Conservation (phyloP, 1,140 invertebrate species). For the Bradysia coprophila region DNA sequence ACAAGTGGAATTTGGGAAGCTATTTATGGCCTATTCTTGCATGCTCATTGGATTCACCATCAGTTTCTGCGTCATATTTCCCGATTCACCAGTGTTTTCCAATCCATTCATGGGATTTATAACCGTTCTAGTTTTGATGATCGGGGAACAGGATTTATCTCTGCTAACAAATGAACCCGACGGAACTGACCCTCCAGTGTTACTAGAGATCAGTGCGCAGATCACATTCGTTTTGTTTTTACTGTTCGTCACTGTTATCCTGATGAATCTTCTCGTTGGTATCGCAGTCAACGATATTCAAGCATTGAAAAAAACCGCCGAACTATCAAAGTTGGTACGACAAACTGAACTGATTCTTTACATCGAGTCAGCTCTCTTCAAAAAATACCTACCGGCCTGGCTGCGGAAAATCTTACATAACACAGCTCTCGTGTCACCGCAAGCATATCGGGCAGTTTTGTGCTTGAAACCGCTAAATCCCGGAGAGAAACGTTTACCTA, state of each 20-base stretch:
- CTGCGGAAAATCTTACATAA: conserved; percentile 49
- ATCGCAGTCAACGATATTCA: conserved; percentile 67
- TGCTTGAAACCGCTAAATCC: conserved; percentile 68
- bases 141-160: conserved; percentile 59
- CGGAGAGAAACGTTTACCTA: conserved; percentile 53
- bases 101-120: conserved; percentile 61
- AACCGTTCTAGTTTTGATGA: conserved; percentile 78
- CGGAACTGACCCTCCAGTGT: conserved; percentile 34
- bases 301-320: conserved; percentile 54
- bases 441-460: conserved; percentile 53
- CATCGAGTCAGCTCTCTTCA: conserved; percentile 47
- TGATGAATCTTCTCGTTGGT: conserved; percentile 65
- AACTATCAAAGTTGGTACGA: conserved; percentile 51
- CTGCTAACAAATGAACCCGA: conserved; percentile 42
- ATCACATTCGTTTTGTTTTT: conserved; percentile 53
- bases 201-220: conserved; percentile 49
- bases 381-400: conserved; percentile 49
- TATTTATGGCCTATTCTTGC: conserved; percentile 65
- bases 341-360: conserved; percentile 60
- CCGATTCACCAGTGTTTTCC: conserved; percentile 54
- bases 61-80: conserved; percentile 72
- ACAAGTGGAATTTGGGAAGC: conserved; percentile 65
- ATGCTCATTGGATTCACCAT: conserved; percentile 69
- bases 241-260: conserved; percentile 57
- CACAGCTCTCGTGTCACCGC: conserved; percentile 52